Percentiles rank a stretch among this genome's conserved stretches.
These are phyloP conservation scores for Sylvia atricapilla DNA, from an alignment of 2,113 vertebrate genomes.

Conservation along the genomic window DNA sequence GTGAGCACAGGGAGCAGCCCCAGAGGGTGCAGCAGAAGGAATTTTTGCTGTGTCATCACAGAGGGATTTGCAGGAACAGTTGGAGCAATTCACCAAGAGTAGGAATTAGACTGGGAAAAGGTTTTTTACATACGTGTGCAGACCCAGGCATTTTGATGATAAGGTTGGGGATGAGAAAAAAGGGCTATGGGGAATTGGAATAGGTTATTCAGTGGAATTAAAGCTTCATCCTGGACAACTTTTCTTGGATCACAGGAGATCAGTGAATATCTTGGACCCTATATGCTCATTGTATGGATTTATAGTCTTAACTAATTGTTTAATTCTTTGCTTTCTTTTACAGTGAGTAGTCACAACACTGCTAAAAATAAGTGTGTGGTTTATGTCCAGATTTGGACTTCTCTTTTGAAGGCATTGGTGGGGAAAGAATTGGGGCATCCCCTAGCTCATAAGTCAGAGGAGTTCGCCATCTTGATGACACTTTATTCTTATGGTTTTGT, in stretches of 20 bases:
- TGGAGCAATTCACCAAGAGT: neutral
- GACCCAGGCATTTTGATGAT: neutral
- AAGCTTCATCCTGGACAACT: neutral
- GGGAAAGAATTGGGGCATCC: neutral
- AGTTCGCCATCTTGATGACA: neutral
- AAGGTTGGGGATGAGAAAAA: neutral
- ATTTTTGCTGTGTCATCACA: neutral
- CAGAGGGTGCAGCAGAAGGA: neutral
- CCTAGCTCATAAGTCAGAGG: neutral
- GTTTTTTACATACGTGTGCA: neutral
- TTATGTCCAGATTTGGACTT: neutral
- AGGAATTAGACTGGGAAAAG: neutral
- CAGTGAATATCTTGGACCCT: neutral
- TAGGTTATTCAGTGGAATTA: neutral
- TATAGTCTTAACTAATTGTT: neutral
- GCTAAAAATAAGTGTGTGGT: neutral
- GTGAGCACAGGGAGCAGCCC: rapidly evolving
- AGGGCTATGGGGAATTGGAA: neutral
- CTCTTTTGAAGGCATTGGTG: neutral
- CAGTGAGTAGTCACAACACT: neutral
- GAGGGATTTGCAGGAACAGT: neutral
- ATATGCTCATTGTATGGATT: neutral
- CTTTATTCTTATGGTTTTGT: neutral
- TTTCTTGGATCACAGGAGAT: neutral
- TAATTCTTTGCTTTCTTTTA: neutral